Evolutionary conservation across 1,140 invertebrate genomes (phyloP).

Genomic region (Brachionus rotundiformis): DNA sequence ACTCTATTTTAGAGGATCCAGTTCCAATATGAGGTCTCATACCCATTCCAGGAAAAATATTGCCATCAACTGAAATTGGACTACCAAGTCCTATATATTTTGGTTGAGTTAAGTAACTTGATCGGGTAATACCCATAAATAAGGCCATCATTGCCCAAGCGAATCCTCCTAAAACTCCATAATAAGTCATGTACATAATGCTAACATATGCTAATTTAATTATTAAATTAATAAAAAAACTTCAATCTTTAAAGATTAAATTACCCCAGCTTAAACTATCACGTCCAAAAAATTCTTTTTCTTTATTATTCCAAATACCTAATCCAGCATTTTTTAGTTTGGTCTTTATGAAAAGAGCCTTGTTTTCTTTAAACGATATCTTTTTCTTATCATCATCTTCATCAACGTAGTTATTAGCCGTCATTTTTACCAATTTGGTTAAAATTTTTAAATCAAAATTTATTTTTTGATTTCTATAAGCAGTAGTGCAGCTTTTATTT

Average conservation of each 20-base stretch:
- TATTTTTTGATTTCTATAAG: background rate
- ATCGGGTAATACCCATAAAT: background rate
- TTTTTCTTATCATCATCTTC: slow-evolving; percentile 3
- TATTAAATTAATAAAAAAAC: background rate
- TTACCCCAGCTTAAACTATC: slow-evolving; percentile 27
- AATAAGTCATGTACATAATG: background rate
- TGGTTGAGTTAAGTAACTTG: background rate
- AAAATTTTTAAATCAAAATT: background rate
- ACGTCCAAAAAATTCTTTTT: slow-evolving; percentile 33
- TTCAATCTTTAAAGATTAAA: background rate
- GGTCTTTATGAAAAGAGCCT: background rate
- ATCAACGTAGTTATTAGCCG: background rate
- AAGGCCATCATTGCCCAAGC: slow-evolving; percentile 27
- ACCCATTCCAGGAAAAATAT: background rate
- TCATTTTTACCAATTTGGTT: slow-evolving; percentile 19
- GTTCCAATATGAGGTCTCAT: slow-evolving; percentile 30
- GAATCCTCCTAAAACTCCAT: background rate
- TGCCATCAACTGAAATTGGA: background rate
- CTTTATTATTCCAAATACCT: slow-evolving; percentile 21
- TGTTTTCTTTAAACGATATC: background rate
- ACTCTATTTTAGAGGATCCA: background rate
- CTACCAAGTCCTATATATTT: background rate
- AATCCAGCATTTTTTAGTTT: background rate
- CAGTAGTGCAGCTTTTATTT: background rate
- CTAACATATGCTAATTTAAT: background rate